A percentile compares a stretch with the other conserved stretches of the same genome.
Conservation (phyloP, 2,797 vertebrate species). For the Denticeps clupeoides region DNA sequence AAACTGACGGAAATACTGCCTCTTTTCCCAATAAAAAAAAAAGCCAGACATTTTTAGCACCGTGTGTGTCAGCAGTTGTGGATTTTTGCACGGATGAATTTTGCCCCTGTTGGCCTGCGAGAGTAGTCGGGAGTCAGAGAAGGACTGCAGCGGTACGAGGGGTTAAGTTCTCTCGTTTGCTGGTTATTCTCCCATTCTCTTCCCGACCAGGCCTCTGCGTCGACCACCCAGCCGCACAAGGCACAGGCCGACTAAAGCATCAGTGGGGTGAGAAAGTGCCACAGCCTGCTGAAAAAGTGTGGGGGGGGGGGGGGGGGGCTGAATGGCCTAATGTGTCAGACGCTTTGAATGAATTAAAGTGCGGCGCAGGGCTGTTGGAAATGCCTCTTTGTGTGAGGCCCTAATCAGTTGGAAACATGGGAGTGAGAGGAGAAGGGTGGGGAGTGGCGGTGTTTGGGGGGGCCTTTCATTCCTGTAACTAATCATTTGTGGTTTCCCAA, state of each 20-base stretch:
- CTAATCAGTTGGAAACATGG: constrained; percentile 63
- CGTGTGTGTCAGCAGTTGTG: constrained; percentile 33
- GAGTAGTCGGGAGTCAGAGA: background rate
- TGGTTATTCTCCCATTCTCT: constrained; percentile 37
- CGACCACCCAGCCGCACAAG: constrained; percentile 30
- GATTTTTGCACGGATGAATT: constrained; percentile 33
- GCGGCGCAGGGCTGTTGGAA: constrained; percentile 47
- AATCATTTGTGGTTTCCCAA: constrained; percentile 73
- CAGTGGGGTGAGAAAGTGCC: constrained; percentile 40
- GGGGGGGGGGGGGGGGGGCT: background rate
- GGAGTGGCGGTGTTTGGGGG: background rate
- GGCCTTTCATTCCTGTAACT: constrained; percentile 68
- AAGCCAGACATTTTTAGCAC: constrained; percentile 45
- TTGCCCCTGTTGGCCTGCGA: constrained; percentile 17
- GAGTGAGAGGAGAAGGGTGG: constrained; percentile 35
- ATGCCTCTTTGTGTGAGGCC: constrained; percentile 61
- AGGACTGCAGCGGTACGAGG: constrained; percentile 14
- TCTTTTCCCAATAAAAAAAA: constrained; percentile 54
- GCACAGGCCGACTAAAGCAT: constrained; percentile 32
- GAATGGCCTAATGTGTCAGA: constrained; percentile 54
- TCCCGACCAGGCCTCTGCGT: constrained; percentile 41
- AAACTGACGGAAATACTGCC: constrained; percentile 58
- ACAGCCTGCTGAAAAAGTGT: constrained; percentile 40
- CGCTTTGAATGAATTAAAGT: constrained; percentile 59
- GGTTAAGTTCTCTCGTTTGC: constrained; percentile 42